A percentile compares a stretch with the other conserved stretches of the same genome.
These are phyloP conservation scores for Macquaria ambigua DNA, from an alignment of 2,113 vertebrate genomes.

Conservation along the genomic window DNA sequence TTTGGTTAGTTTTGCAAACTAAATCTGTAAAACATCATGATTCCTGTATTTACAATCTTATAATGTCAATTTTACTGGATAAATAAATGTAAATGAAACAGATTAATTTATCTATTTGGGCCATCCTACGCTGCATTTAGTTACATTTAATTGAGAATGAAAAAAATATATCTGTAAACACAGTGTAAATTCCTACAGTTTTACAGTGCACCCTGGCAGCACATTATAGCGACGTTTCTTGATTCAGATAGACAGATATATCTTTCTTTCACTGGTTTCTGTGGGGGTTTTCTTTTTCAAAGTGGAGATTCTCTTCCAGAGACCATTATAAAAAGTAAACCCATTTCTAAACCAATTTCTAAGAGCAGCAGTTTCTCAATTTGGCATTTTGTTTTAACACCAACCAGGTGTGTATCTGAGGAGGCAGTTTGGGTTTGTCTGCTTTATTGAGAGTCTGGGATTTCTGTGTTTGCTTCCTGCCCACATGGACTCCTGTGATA, in stretches of 20 bases:
- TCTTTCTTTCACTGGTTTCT: too few species aligned
- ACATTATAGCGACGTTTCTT: too few species aligned
- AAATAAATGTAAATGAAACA: background rate
- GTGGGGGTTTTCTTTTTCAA: background rate
- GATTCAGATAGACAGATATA: too few species aligned
- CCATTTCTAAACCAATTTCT: slow-evolving; percentile 12
- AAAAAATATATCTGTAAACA: too few species aligned
- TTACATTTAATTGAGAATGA: too few species aligned
- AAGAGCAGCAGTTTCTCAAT: slow-evolving; percentile 32
- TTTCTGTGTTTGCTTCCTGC: slow-evolving; percentile 20
- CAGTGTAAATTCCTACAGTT: too few species aligned
- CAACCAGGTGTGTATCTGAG: slow-evolving; percentile 17
- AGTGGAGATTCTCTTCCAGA: background rate
- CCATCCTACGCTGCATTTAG: too few species aligned
- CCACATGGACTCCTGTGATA: slow-evolving; percentile 44
- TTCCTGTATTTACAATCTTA: background rate
- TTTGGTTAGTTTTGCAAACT: background rate
- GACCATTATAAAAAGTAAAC: background rate
- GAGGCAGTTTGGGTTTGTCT: slow-evolving; percentile 23
- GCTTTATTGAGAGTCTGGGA: slow-evolving; percentile 40
- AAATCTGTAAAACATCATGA: background rate
- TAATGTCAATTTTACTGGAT: background rate
- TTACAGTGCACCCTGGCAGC: too few species aligned
- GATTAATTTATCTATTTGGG: background rate
- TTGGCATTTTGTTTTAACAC: slow-evolving; percentile 28